Base-by-base conservation (phyloP, 1,140 invertebrate species). In the Protaetia brevitarsis region DNA sequence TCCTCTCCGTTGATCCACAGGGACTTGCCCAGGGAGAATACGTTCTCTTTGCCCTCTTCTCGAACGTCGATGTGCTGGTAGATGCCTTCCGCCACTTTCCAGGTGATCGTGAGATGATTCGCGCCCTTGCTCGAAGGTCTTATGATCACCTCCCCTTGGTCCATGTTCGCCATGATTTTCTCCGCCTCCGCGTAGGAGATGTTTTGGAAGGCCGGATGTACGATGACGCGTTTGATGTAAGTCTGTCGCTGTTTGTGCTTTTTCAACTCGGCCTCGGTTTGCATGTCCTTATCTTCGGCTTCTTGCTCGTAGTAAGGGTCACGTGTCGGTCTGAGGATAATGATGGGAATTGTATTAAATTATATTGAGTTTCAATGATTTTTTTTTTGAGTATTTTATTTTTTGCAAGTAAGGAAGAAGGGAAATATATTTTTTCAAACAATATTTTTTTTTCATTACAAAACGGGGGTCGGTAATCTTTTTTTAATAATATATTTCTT, bases 151-250 rank as follows among this genome's bases (percentile, higher is more conserved):
- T 99, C 97, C 4, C 97, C 97, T 80, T 97, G 94, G 70, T 97
- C 95, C 88, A 98, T 93, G 13, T 87, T 88, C 6, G 86, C 85
- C 86, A 99, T 90, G 34, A 97, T 79, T 75, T 94, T 94, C 72
- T 97, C 94, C 1, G 94, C 92, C 74, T 98, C 94, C 0, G 88
- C 86, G 77, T 91, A 99, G 8, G 92, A 93, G 67, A 99, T 95
- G 77, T 99, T 99, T 70, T 98, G 92, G 82, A 99, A 99, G 0
- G 92, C 89, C 0, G 96, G 96, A 84, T 99, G 98, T 13, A 97
- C 93, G 64, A 99, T 99, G 0, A 99, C 96, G 5, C 98, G 84
- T 72, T 98, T 98, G 0, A 96, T 90, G 77, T 92, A 96, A 45
- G 89, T 92, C 78, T 91, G 87, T 34, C 89, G 80, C 73, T 89